These are phyloP conservation scores for Formicarius rufipectus DNA, from an alignment of 2,113 vertebrate genomes.

Conservation along the genomic window DNA sequence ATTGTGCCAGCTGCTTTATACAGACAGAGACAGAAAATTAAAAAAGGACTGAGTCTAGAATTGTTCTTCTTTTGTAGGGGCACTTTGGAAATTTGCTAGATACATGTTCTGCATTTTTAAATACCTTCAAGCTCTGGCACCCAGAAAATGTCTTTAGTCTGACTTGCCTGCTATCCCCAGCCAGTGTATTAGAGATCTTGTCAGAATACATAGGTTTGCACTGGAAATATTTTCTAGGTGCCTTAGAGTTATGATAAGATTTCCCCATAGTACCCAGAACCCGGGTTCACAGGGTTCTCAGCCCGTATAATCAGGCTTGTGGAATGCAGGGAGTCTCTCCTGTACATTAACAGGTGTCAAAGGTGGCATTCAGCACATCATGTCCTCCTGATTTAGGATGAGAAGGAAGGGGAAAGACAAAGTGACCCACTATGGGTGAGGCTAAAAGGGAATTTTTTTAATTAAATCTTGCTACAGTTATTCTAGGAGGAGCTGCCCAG, in stretches of 20 bases:
- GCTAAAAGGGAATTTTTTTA: neutral
- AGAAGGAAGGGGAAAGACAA: neutral
- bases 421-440: accelerated
- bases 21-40: neutral
- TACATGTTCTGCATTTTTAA: neutral
- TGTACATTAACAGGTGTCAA: neutral
- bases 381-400: neutral
- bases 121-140: neutral
- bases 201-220: neutral
- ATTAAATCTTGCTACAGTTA: neutral
- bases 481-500: neutral
- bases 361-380: neutral
- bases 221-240: neutral
- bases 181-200: neutral
- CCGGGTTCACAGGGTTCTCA: neutral
- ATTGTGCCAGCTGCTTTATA: neutral
- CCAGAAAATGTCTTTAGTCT: neutral
- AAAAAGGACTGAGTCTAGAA: neutral
- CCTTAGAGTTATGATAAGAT: neutral
- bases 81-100: neutral
- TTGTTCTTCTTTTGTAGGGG: neutral
- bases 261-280: no score
- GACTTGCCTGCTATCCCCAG: neutral
- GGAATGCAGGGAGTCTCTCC: neutral
- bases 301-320: neutral